Conservation (phyloP, 1,140 invertebrate genomes). For the Colletes latitarsis region DNA sequence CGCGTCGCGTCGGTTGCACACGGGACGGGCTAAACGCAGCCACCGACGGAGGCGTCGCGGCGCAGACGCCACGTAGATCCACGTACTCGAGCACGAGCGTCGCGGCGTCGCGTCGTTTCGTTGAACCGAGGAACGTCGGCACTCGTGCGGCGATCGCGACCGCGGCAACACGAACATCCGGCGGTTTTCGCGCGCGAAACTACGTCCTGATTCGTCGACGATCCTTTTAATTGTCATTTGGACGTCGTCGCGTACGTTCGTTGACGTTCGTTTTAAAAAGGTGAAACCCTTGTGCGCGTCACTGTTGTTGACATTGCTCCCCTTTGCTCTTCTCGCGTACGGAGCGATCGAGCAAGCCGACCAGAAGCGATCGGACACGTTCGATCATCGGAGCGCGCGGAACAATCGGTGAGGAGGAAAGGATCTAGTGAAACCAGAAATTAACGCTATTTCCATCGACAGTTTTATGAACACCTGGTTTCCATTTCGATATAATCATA, state of each 20-base stretch:
- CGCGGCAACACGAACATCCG: slow-evolving; percentile 1
- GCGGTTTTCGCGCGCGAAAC: slow-evolving; percentile 5
- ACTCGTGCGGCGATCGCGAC: slow-evolving; percentile 59
- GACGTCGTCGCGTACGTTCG: not conserved
- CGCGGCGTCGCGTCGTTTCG: no score
- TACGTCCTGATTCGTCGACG: not conserved
- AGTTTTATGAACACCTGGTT: no score
- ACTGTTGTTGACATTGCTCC: not conserved
- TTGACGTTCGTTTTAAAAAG: not conserved
- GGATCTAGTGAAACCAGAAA: no score
- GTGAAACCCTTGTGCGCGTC: not conserved
- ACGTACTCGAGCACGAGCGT: slow-evolving; percentile 19
- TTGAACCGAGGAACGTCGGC: slow-evolving; percentile 45
- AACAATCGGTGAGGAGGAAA: no score
- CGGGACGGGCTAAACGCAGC: no score
- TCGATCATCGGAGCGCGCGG: no score
- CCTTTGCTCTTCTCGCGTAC: not conserved
- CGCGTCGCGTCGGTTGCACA: no score
- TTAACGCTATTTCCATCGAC: no score
- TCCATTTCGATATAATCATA: no score
- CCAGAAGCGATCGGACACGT: no score
- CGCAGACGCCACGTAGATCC: slow-evolving; percentile 23
- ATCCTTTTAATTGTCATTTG: not conserved
- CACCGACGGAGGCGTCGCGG: slow-evolving; percentile 16
- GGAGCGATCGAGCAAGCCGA: not conserved